Evolutionary conservation across 2,797 vertebrate species (phyloP).

Genomic region (Varecia variegata): DNA sequence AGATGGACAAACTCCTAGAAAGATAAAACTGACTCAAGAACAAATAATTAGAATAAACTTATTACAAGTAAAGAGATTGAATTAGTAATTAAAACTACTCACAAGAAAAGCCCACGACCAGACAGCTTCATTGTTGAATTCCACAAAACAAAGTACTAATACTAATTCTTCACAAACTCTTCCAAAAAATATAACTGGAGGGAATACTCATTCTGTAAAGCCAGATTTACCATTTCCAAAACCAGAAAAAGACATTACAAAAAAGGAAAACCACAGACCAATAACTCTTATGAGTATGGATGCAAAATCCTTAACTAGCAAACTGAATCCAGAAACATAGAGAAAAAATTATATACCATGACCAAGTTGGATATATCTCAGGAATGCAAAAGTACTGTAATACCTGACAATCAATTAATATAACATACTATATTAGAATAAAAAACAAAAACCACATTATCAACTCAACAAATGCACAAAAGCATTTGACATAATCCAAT

Average conservation of each 20-base stretch:
- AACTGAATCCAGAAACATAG: not conserved
- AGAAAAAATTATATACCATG: not conserved
- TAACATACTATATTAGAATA: not conserved
- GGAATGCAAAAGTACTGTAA: not conserved
- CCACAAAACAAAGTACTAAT: not conserved
- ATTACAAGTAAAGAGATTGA: not conserved
- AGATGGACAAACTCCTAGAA: not conserved
- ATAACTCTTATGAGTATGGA: not conserved
- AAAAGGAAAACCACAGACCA: not conserved
- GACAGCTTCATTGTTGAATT: not conserved
- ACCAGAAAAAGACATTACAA: not conserved
- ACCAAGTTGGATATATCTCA: not conserved
- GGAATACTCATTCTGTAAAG: slow-evolving; percentile 17
- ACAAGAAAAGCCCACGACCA: not conserved
- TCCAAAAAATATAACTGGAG: not conserved
- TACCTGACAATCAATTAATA: not conserved
- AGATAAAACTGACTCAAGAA: slow-evolving; percentile 21
- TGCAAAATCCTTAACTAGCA: not conserved
- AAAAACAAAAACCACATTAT: slow-evolving; percentile 28
- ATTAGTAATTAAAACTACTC: not conserved
- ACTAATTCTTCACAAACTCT: not conserved
- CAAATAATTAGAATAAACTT: not conserved
- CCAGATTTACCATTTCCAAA: not conserved
- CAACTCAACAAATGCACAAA: slow-evolving; percentile 16
- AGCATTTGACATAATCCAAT: not conserved